A percentile compares a stretch with the other conserved stretches of the same genome.
Conservation (phyloP, 1,140 invertebrate genomes). For the Drosophila ambigua region DNA sequence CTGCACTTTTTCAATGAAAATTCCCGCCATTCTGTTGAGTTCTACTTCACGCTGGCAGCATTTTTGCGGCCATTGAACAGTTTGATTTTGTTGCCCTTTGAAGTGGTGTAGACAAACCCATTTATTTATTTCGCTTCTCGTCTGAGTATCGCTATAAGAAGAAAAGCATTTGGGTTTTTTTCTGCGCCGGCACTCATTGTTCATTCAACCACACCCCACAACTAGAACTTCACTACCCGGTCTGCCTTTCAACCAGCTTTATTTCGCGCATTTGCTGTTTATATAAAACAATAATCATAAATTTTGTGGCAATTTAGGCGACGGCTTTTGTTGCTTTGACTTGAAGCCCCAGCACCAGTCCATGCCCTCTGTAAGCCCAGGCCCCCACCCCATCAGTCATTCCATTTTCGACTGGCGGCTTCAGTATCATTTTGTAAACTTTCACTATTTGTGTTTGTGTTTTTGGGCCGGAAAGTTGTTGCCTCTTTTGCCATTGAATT, state of each 20-base stretch:
- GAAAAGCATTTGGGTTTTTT: background rate
- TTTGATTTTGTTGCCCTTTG: background rate
- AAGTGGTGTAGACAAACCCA: background rate
- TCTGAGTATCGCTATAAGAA: conserved; percentile 1
- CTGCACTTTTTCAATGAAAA: conserved; percentile 10
- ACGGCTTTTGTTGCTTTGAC: conserved; percentile 39
- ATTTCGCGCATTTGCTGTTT: conserved; percentile 72
- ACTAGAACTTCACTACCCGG: no score
- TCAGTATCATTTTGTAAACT: conserved; percentile 60
- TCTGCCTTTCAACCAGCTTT: conserved; percentile 25
- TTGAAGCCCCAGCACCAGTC: conserved; percentile 8
- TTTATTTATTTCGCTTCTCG: background rate
- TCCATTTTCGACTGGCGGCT: conserved; percentile 44
- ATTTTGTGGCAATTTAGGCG: conserved; percentile 68
- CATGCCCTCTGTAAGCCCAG: no score
- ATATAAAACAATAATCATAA: conserved; percentile 77
- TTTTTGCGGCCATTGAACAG: background rate
- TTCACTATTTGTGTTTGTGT: conserved; percentile 69
- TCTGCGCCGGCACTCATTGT: background rate
- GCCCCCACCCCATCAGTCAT: conserved; percentile 5
- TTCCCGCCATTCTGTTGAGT: background rate
- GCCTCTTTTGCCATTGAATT: conserved; percentile 68
- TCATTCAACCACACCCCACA: background rate
- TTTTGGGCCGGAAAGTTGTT: conserved; percentile 58
- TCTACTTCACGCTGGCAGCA: background rate